A percentile compares a stretch with the other conserved stretches of the same genome.
These are phyloP conservation scores for Enteromius trimaculatus DNA, from an alignment of 2,797 vertebrate species.

Conservation along the genomic window DNA sequence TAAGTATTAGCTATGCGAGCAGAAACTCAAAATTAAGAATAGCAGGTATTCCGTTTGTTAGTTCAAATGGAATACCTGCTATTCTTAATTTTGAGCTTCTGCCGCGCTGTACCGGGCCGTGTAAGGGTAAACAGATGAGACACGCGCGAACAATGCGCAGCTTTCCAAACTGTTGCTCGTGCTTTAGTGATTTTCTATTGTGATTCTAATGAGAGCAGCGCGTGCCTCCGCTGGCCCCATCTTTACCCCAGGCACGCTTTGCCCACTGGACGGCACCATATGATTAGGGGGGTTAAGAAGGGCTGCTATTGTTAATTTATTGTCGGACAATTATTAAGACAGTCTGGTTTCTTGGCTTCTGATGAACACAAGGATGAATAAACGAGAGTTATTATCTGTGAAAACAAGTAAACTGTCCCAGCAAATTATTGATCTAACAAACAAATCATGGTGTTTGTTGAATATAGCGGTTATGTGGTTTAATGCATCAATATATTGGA, in stretches of 20 bases:
- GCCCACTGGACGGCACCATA: conserved; percentile 15
- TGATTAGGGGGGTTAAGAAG: conserved; percentile 30
- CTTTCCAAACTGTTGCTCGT: conserved; percentile 71
- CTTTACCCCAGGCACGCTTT: conserved; percentile 68
- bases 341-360: conserved; percentile 52
- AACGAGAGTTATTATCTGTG: conserved; percentile 47
- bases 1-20: background rate
- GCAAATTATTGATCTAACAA: background rate
- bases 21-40: background rate
- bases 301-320: conserved; percentile 55
- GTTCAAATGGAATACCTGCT: too few species aligned
- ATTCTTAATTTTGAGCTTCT: background rate
- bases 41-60: background rate
- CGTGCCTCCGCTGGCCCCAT: conserved; percentile 73
- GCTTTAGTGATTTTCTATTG: conserved; percentile 64
- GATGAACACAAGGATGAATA: conserved; percentile 49
- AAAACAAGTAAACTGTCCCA: conserved; percentile 43
- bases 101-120: background rate
- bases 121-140: conserved; percentile 30
- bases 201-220: conserved; percentile 74
- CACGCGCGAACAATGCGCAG: conserved; percentile 48
- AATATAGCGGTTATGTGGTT: background rate
- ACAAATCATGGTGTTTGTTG: background rate
- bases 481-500: background rate
- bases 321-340: conserved; percentile 54